A percentile compares a stretch with the other conserved stretches of the same genome.
Evolutionary conservation across 37 sponge, comb jelly and placozoan genomes (phyloP).

Genomic region (Haliclona indistincta): DNA sequence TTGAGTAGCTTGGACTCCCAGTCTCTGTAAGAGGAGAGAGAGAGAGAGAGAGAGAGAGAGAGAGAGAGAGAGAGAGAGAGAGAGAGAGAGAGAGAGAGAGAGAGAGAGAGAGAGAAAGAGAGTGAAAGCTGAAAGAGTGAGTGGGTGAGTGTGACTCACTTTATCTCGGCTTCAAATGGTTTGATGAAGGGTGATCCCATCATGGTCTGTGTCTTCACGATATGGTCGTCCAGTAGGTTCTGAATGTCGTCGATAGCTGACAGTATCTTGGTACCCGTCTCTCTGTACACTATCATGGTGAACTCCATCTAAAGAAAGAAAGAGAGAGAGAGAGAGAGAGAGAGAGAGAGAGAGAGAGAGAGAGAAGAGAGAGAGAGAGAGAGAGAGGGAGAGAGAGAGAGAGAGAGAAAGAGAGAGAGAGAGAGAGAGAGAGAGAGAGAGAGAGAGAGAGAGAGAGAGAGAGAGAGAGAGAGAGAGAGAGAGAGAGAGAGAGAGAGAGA

Average conservation of each 20-base stretch:
- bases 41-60: constrained; percentile 3
- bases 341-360: too few relatives aligned
- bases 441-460: too few relatives aligned
- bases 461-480: too few relatives aligned
- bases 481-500: constrained; percentile 3
- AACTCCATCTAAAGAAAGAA: constrained; percentile 78
- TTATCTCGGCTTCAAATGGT: constrained; percentile 94
- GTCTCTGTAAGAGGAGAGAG: constrained; percentile 39
- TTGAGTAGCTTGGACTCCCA: constrained; percentile 96
- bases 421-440: too few relatives aligned
- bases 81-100: constrained; percentile 5
- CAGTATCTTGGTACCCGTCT: constrained; percentile 98
- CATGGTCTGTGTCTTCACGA: constrained; percentile 99
- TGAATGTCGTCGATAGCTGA: constrained; percentile 96
- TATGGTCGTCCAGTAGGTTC: constrained; percentile 97
- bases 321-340: too few relatives aligned
- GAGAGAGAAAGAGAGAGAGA: too few relatives aligned
- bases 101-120: constrained; percentile 3
- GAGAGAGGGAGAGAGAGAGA: too few relatives aligned
- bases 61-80: constrained; percentile 3
- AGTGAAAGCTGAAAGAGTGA: neutral
- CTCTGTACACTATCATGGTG: constrained; percentile 83
- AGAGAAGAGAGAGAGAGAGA: too few relatives aligned
- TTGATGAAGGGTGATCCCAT: constrained; percentile 98
- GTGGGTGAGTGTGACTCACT: constrained; percentile 41